A percentile compares a stretch with the other conserved stretches of the same genome.
These are phyloP conservation scores for Ennomos fuscantarius DNA, from an alignment of 2,888 invertebrate genomes.

Conservation along the genomic window DNA sequence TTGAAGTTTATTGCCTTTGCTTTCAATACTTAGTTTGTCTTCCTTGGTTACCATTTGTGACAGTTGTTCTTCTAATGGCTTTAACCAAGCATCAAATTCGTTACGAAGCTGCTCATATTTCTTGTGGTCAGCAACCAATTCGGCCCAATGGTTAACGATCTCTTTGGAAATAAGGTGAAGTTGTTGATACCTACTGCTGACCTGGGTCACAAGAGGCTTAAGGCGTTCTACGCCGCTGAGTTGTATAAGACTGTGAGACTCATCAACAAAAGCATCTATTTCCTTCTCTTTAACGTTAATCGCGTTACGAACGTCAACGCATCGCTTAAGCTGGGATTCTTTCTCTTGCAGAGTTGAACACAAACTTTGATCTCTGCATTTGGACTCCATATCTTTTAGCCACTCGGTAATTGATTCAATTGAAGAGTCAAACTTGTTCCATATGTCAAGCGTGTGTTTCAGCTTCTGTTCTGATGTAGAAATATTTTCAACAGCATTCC, in stretches of 20 bases:
- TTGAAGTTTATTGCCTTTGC: slow-evolving; percentile 88
- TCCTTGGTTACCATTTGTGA: slow-evolving; percentile 87
- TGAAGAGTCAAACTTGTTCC: slow-evolving; percentile 94
- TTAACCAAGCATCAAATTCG: slow-evolving; percentile 91
- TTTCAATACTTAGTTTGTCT: slow-evolving; percentile 87
- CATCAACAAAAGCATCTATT: slow-evolving; percentile 95
- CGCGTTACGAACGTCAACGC: slow-evolving; percentile 90
- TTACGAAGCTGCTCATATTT: slow-evolving; percentile 90
- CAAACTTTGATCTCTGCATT: slow-evolving; percentile 94
- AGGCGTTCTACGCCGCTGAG: slow-evolving; percentile 93
- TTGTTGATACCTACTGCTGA: slow-evolving; percentile 94
- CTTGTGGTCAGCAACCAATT: slow-evolving; percentile 92
- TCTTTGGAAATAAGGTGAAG: slow-evolving; percentile 93
- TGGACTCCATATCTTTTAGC: slow-evolving; percentile 93
- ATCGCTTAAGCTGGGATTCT: slow-evolving; percentile 88
- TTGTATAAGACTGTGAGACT: slow-evolving; percentile 94
- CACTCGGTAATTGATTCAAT: slow-evolving; percentile 93
- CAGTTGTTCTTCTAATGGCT: slow-evolving; percentile 88
- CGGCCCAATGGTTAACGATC: slow-evolving; percentile 93
- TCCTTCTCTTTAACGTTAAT: slow-evolving; percentile 93
- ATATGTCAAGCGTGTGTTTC: slow-evolving; percentile 90
- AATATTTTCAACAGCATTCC: slow-evolving; percentile 88
- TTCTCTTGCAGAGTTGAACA: slow-evolving; percentile 93
- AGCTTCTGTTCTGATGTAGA: slow-evolving; percentile 90
- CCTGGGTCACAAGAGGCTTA: slow-evolving; percentile 94